phyloP scores from a whole-genome alignment of 2,113 vertebrate genomes.

The Stomatorhinus ivindoensis region DNA sequence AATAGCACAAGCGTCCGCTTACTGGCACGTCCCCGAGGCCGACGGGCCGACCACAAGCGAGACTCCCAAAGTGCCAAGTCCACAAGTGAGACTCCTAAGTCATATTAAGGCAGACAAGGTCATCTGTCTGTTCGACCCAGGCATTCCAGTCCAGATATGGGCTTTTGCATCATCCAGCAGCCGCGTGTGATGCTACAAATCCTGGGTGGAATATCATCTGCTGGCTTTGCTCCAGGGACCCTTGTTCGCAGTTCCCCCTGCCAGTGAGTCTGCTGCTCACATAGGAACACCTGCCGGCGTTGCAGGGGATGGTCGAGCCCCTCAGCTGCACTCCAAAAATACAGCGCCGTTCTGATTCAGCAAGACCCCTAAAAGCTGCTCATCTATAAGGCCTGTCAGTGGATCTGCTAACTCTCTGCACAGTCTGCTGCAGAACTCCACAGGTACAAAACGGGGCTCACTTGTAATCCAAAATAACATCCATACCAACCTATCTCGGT shows the following conservation, averaged over 20 bases:
- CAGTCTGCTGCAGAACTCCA: background rate
- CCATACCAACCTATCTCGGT: background rate
- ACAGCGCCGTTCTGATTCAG: background rate
- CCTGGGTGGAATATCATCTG: background rate
- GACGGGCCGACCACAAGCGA: background rate
- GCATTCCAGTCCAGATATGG: background rate
- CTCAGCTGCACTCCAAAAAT: background rate
- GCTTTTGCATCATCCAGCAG: background rate
- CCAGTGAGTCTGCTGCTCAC: background rate
- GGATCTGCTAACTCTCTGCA: background rate
- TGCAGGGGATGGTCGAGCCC: background rate
- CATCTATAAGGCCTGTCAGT: background rate
- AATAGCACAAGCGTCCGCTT: background rate
- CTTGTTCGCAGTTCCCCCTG: background rate
- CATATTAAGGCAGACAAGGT: background rate
- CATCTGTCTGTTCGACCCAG: background rate
- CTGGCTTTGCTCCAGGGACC: background rate
- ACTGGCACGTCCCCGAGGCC: background rate
- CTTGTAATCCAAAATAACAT: background rate
- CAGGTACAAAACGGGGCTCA: background rate
- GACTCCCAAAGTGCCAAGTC: background rate
- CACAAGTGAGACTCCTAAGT: background rate
- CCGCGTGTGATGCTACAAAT: background rate
- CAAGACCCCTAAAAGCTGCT: background rate
- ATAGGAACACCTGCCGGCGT: background rate